Conservation (phyloP, 2,888 invertebrate genomes). For the Callosobruchus maculatus region DNA sequence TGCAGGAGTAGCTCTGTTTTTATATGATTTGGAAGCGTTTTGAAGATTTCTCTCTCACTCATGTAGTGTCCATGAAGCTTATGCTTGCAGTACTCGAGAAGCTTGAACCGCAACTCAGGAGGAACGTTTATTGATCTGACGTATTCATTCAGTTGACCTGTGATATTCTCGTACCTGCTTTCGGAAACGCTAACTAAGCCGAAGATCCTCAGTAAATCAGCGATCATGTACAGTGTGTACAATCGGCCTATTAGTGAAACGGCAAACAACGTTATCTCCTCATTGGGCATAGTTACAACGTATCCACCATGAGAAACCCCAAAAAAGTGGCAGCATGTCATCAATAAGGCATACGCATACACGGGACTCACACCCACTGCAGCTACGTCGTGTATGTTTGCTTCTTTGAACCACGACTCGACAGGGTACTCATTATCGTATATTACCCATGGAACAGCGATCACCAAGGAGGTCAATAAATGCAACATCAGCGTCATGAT, state of each 20-base stretch:
- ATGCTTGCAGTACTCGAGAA: conserved; percentile 9
- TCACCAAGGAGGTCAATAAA: neutral
- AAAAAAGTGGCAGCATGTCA: conserved; percentile 2
- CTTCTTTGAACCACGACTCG: neutral
- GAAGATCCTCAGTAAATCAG: neutral
- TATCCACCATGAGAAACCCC: neutral
- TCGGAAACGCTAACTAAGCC: neutral
- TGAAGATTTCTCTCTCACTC: conserved; percentile 16
- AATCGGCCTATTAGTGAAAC: neutral
- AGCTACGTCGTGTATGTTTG: neutral
- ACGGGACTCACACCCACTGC: neutral
- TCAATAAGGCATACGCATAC: neutral
- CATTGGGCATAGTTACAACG: neutral
- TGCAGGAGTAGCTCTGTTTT: conserved; percentile 11
- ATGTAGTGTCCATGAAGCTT: conserved; percentile 17
- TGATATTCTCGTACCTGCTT: neutral
- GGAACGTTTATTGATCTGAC: neutral
- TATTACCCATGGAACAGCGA: neutral
- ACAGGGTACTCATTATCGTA: neutral
- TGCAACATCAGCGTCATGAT: neutral
- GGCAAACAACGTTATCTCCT: neutral
- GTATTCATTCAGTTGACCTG: neutral
- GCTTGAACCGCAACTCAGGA: neutral
- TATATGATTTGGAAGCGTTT: conserved; percentile 11
- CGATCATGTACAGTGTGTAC: neutral